A percentile compares a stretch with the other conserved stretches of the same genome.
Evolutionary conservation across 2,888 invertebrate species (phyloP).

Genomic region (Venustoraphidia nigricollis): DNA sequence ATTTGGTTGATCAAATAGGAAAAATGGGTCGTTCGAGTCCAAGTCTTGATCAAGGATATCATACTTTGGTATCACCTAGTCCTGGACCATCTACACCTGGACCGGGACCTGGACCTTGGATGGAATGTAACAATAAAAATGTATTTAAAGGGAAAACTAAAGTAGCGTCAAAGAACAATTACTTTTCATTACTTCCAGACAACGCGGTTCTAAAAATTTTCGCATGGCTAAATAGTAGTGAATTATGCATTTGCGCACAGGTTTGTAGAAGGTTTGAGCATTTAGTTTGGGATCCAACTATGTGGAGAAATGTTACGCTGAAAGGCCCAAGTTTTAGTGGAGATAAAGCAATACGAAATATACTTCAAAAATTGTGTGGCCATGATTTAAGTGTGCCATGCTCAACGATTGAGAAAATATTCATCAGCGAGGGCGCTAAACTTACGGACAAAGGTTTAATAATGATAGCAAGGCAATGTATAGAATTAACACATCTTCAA

Average conservation of each 20-base stretch:
- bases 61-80: constrained; percentile 51
- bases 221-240: constrained; percentile 50
- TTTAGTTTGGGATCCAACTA: constrained; percentile 58
- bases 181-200: constrained; percentile 48
- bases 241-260: constrained; percentile 56
- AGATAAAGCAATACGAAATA: constrained; percentile 47
- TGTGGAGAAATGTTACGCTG: constrained; percentile 55
- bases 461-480: constrained; percentile 60
- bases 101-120: constrained; percentile 25
- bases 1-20: constrained; percentile 26
- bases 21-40: constrained; percentile 40
- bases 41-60: constrained; percentile 67
- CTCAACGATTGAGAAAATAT: constrained; percentile 48
- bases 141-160: constrained; percentile 19
- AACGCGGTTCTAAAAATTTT: constrained; percentile 54
- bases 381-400: constrained; percentile 51
- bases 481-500: constrained; percentile 67
- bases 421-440: constrained; percentile 50
- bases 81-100: constrained; percentile 28
- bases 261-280: constrained; percentile 63
- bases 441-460: constrained; percentile 66
- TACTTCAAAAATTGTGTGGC: constrained; percentile 47
- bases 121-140: constrained; percentile 22
- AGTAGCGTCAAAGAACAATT: constrained; percentile 25
- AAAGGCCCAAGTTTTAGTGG: constrained; percentile 43